Percentiles rank a stretch among this genome's conserved stretches.
phyloP scores from a whole-genome alignment of 2,113 vertebrate species.

The Paralichthys olivaceus region DNA sequence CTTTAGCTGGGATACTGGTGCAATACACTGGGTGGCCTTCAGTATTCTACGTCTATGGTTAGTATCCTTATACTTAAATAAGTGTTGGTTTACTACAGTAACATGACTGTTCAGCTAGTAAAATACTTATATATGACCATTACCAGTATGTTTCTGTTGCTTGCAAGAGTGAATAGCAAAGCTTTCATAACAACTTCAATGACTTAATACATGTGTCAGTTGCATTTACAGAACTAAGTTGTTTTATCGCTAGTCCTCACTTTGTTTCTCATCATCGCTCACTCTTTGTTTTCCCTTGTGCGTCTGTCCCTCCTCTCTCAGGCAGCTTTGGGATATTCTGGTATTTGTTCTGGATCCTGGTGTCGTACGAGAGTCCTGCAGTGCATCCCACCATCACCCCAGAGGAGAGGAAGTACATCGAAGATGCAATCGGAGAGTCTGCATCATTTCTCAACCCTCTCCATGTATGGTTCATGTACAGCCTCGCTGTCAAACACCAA shows the following conservation, averaged over 20 bases:
- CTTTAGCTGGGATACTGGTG: conserved; percentile 92
- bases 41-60: conserved; percentile 94
- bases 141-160: too few species aligned
- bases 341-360: conserved; percentile 98
- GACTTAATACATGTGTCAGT: too few species aligned
- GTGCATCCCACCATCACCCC: conserved; percentile 95
- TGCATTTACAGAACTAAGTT: too few species aligned
- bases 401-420: conserved; percentile 98
- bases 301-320: conserved; percentile 61
- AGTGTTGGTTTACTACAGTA: background rate
- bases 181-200: too few species aligned
- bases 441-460: conserved; percentile 86
- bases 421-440: conserved; percentile 97
- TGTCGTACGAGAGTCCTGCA: conserved; percentile 98
- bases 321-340: conserved; percentile 96
- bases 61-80: conserved; percentile 38
- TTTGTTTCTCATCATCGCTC: background rate
- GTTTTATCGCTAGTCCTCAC: too few species aligned
- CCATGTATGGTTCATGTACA: conserved; percentile 61
- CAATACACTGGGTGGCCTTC: conserved; percentile 93
- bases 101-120: background rate
- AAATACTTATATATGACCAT: too few species aligned
- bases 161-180: too few species aligned
- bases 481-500: background rate
- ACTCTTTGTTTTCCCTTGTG: background rate